These are phyloP conservation scores for Microcebus tavaratra DNA, from an alignment of 2,113 vertebrate species.

Conservation along the genomic window DNA sequence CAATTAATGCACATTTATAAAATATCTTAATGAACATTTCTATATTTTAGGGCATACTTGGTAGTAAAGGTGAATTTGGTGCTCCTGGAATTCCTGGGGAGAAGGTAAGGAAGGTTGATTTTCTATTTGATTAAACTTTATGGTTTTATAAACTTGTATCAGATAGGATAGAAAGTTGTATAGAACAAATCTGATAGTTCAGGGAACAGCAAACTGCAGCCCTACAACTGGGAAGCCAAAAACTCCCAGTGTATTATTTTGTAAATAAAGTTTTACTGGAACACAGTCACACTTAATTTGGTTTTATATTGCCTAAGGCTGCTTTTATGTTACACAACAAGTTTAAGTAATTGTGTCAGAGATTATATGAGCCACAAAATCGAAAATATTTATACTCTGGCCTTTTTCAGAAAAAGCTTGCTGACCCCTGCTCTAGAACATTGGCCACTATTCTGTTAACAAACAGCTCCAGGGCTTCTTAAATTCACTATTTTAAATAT, in stretches of 20 bases:
- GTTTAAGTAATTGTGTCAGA: background rate
- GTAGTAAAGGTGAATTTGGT: slow-evolving; percentile 84
- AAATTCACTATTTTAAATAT: background rate
- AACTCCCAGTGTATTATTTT: background rate
- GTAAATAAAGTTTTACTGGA: background rate
- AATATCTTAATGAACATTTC: background rate
- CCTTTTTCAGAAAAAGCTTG: background rate
- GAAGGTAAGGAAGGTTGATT: slow-evolving; percentile 84
- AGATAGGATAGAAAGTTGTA: background rate
- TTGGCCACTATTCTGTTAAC: background rate
- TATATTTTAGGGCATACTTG: slow-evolving; percentile 82
- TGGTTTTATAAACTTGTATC: background rate
- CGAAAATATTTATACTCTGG: background rate
- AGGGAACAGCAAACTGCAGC: background rate
- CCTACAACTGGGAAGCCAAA: background rate
- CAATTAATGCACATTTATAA: slow-evolving; percentile 4
- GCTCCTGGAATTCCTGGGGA: slow-evolving; percentile 82
- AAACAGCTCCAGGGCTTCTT: background rate
- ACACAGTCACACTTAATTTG: background rate
- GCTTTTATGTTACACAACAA: background rate
- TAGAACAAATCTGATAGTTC: background rate
- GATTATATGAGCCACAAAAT: background rate
- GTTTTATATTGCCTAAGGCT: background rate
- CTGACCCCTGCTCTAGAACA: background rate
- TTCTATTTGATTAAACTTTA: background rate